Evolutionary conservation across 2,888 invertebrate genomes (phyloP).

Genomic region (Lepidocyrtoides sp.): DNA sequence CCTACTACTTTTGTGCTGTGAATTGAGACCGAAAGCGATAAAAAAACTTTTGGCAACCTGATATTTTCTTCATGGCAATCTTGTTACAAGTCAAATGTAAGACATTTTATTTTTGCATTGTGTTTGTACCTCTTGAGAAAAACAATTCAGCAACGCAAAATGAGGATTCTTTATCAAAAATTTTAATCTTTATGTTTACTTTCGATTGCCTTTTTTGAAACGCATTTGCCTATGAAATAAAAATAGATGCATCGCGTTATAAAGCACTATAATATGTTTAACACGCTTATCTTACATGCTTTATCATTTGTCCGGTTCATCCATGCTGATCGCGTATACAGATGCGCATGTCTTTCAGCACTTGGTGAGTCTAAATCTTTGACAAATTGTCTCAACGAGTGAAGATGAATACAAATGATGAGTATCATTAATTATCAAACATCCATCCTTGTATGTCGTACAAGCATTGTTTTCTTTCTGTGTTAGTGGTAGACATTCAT

Average conservation of each 20-base stretch:
- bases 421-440: conserved; percentile 21
- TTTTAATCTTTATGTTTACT: conserved; percentile 43
- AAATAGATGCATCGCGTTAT: conserved; percentile 1
- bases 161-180: conserved; percentile 38
- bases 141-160: too few relatives aligned
- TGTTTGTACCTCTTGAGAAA: too few relatives aligned
- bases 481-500: neutral
- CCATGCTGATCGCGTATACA: neutral
- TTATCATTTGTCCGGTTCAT: conserved; percentile 2
- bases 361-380: neutral
- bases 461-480: neutral
- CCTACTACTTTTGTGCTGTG: neutral
- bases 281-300: neutral
- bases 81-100: neutral
- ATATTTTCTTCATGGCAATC: conserved; percentile 6
- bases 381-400: conserved; percentile 36
- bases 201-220: conserved; percentile 43
- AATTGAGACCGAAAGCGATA: too few relatives aligned
- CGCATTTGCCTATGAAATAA: neutral
- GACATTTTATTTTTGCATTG: neutral
- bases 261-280: too few relatives aligned
- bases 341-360: conserved; percentile 38
- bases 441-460: too few relatives aligned
- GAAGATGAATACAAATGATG: conserved; percentile 11
- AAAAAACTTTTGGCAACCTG: conserved; percentile 20